Conservation (phyloP, 2,113 vertebrate genomes). For the Naja naja region DNA sequence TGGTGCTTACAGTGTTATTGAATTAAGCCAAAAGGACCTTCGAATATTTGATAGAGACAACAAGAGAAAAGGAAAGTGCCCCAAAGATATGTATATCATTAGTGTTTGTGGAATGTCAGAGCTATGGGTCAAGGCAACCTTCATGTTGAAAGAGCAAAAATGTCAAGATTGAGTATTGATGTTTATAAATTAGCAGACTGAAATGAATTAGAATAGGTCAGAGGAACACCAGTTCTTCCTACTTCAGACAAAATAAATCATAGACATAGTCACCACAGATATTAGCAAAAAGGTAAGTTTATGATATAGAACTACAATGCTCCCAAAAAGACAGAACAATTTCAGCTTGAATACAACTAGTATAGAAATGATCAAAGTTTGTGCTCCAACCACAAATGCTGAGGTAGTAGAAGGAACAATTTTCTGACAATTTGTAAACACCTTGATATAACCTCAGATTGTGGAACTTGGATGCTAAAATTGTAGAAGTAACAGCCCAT, state of each 20-base stretch:
- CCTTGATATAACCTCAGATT: background rate
- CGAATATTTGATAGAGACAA: background rate
- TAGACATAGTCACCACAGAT: background rate
- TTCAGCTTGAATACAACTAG: background rate
- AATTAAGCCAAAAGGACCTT: background rate
- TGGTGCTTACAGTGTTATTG: background rate
- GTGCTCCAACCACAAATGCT: background rate
- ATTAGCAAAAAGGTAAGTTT: background rate
- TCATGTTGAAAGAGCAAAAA: background rate
- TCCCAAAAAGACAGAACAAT: background rate
- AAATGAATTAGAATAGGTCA: background rate
- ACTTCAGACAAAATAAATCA: background rate
- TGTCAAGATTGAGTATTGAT: background rate
- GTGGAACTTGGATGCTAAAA: background rate
- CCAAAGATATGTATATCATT: background rate
- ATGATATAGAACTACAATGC: background rate
- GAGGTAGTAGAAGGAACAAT: background rate
- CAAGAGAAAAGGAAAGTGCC: background rate
- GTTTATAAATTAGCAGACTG: background rate
- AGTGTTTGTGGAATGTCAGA: background rate
- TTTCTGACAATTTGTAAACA: background rate
- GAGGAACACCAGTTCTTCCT: background rate
- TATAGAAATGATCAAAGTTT: background rate
- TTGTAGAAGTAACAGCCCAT: background rate
- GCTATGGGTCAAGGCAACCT: background rate